Conservation (phyloP, 92 coral and sea anemone species). For the Paramuricea clavata region DNA sequence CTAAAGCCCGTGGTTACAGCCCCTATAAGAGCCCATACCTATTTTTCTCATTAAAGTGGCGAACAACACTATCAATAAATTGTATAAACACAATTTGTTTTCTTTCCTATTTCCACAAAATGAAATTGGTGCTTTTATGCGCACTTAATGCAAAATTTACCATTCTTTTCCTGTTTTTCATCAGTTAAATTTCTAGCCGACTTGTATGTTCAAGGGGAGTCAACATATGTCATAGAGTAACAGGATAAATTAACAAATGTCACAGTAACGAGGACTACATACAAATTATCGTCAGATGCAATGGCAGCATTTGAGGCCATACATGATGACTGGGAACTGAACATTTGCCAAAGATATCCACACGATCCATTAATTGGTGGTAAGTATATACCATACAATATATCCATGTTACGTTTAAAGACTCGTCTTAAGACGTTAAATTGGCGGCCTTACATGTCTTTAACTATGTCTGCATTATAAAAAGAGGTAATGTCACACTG, state of each 20-base stretch:
- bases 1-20: too few relatives aligned
- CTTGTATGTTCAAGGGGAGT: conserved; percentile 34
- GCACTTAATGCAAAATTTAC: not conserved
- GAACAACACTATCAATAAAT: not conserved
- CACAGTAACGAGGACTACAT: conserved; percentile 13
- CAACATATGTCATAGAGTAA: conserved; percentile 6
- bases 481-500: too few relatives aligned
- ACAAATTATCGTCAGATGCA: conserved; percentile 17
- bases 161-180: conserved; percentile 1
- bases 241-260: conserved; percentile 30
- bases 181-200: conserved; percentile 38
- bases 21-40: too few relatives aligned
- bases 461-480: too few relatives aligned
- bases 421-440: too few relatives aligned
- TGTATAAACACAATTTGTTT: not conserved
- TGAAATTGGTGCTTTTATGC: not conserved
- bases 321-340: conserved; percentile 58
- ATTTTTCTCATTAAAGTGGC: too few relatives aligned
- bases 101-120: not conserved
- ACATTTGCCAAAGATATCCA: conserved; percentile 38
- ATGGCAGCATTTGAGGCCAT: conserved; percentile 30
- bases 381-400: not conserved
- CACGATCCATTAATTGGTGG: conserved; percentile 52
- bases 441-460: too few relatives aligned
- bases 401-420: not conserved